These are phyloP conservation scores for Pachydiplax longipennis DNA, from an alignment of 2,888 invertebrate genomes.

Conservation along the genomic window DNA sequence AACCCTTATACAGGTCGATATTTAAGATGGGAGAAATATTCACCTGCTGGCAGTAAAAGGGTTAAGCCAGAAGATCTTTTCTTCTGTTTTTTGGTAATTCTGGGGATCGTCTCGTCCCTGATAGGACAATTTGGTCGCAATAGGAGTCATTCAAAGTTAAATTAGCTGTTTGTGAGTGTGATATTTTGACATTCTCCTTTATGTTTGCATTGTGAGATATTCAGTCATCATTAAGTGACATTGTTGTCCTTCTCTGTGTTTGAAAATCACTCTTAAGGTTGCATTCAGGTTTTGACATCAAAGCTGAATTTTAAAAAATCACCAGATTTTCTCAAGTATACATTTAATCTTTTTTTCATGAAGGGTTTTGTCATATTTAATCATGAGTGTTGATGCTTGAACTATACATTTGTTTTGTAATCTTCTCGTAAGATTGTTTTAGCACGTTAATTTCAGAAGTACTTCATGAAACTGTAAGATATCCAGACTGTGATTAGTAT, in stretches of 20 bases:
- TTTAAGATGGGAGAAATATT: background rate
- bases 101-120: too few species aligned
- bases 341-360: background rate
- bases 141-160: background rate
- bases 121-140: background rate
- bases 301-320: background rate
- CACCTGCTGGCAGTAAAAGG: too few species aligned
- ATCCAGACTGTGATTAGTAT: conserved; percentile 30
- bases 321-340: background rate
- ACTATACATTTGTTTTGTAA: background rate
- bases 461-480: background rate
- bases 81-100: too few species aligned
- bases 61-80: too few species aligned
- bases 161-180: background rate
- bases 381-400: background rate
- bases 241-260: background rate
- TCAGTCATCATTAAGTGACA: background rate
- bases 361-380: background rate
- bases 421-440: background rate
- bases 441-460: background rate
- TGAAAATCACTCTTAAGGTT: background rate
- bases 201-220: background rate
- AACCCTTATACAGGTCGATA: background rate
- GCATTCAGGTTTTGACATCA: background rate
- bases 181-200: background rate